Evolutionary conservation across 2,113 vertebrate species (phyloP).

Genomic region (Erinaceus europaeus): DNA sequence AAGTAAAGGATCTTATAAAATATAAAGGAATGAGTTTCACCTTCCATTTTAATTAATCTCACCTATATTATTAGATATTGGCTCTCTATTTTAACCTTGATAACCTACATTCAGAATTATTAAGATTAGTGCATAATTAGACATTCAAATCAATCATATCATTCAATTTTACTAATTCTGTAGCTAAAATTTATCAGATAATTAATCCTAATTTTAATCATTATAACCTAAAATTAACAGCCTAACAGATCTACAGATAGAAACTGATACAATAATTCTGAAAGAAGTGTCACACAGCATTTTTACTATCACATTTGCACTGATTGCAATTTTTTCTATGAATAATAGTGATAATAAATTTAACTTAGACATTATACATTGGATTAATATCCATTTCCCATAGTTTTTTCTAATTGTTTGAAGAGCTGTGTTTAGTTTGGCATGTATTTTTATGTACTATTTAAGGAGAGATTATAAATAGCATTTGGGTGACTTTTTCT

Average conservation of each 20-base stretch:
- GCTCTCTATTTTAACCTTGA: constrained; percentile 18
- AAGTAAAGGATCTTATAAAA: background rate
- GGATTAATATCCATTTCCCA: background rate
- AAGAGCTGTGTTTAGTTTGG: background rate
- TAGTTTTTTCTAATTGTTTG: background rate
- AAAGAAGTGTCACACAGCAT: constrained; percentile 41
- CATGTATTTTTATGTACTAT: background rate
- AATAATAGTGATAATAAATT: background rate
- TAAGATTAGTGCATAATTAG: constrained; percentile 54
- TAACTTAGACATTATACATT: background rate
- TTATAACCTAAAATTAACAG: constrained; percentile 45
- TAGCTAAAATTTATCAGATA: constrained; percentile 51
- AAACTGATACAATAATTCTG: background rate
- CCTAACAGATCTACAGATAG: constrained; percentile 2
- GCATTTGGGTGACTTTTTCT: background rate
- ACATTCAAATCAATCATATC: constrained; percentile 55
- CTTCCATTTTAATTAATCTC: constrained; percentile 40
- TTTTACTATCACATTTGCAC: constrained; percentile 56
- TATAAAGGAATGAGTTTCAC: background rate
- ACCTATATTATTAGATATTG: constrained; percentile 13
- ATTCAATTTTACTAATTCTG: constrained; percentile 47
- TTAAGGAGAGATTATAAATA: background rate
- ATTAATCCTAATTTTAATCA: constrained; percentile 43
- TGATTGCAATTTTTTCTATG: background rate
- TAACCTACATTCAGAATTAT: constrained; percentile 51